Percentiles rank a stretch among this genome's conserved stretches.
phyloP scores from a whole-genome alignment of 1,140 invertebrate species.

The Psix sp. region DNA sequence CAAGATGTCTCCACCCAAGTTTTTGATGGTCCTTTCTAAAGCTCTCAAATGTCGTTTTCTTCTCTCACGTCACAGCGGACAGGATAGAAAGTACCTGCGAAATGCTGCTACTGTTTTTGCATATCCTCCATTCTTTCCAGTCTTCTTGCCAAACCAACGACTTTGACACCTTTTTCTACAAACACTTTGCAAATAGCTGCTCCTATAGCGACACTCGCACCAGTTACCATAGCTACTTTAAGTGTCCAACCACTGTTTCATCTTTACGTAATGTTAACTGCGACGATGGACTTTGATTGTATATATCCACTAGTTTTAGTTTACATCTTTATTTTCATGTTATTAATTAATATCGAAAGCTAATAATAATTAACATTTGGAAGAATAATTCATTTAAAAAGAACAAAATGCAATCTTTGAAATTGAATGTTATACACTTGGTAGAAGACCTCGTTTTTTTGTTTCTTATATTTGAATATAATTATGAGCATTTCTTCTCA shows the following conservation, averaged over 20 bases:
- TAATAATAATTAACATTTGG: too few relatives aligned
- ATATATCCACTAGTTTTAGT: too few relatives aligned
- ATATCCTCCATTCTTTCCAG: slow-evolving; percentile 78
- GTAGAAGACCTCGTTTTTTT: too few relatives aligned
- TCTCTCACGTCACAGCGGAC: slow-evolving; percentile 82
- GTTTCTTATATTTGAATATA: too few relatives aligned
- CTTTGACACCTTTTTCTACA: slow-evolving; percentile 81
- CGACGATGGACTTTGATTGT: background rate
- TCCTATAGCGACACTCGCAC: slow-evolving; percentile 42
- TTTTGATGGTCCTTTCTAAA: slow-evolving; percentile 81
- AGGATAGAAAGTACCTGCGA: slow-evolving; percentile 73
- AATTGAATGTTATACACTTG: too few relatives aligned
- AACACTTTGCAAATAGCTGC: slow-evolving; percentile 23
- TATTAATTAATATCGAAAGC: too few relatives aligned
- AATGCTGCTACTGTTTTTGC: slow-evolving; percentile 52
- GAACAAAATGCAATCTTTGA: too few relatives aligned
- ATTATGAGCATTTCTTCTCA: too few relatives aligned
- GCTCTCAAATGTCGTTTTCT: slow-evolving; percentile 81
- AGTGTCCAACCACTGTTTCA: slow-evolving; percentile 42
- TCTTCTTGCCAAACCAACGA: slow-evolving; percentile 81
- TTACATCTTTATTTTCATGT: too few relatives aligned
- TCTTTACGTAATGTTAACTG: slow-evolving; percentile 21
- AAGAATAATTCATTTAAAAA: too few relatives aligned
- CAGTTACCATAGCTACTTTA: slow-evolving; percentile 47
- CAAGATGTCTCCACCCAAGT: slow-evolving; percentile 82